Base-by-base conservation (phyloP, 2,797 vertebrate genomes). In the Carduelis carduelis region DNA sequence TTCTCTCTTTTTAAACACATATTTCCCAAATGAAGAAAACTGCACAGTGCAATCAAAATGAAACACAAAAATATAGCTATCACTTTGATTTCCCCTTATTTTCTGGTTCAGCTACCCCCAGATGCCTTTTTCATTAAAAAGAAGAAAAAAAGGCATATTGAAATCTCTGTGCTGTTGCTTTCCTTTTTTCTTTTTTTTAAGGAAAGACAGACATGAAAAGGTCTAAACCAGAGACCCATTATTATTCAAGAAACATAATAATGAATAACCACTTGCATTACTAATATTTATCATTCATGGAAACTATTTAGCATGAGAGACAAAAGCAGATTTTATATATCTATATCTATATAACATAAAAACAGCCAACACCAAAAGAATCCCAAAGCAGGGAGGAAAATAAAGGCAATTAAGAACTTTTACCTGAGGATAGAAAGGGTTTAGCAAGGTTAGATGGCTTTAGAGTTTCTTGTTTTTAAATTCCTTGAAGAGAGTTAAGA, bases 201-300 rank as follows among this genome's bases (percentile, higher is more conserved):
- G 53, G 44, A 77, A 93, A 94, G 84, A 47, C 30, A 75, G 59
- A 83, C 65, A 77, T 15, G 30, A 93, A 81, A 89, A 95, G 61
- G 47, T 76, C 68, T 92, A 63, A 81, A 83, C 24, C 57, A 92
- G 60, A 71, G 82, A 79, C 2, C 3, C 12, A 87, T 95, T 91
- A 68, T 37, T 44, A 85, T 86, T 89, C 90, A 95, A 70, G 78
- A 60, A 93, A 60, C 12, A 21, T 76, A 87, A 59, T 37, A 71
- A 78, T 63, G 83, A 89, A 82, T 34, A 79, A 66, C 57, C 41
- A 37, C 70, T 94, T 84, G 87, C 84, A 85, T 94, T 89, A 78
- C 76, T 91, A 93, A 90, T 70, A 82, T 35, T 79, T 30, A 95
- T 93, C 69, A 80, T 76, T 95, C 83, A 85, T n/a, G 60, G 53